These are phyloP conservation scores for Chrysaora quinquecirrha DNA, from an alignment of 30 jellyfish, hydroid and myxozoan species.

Conservation along the genomic window DNA sequence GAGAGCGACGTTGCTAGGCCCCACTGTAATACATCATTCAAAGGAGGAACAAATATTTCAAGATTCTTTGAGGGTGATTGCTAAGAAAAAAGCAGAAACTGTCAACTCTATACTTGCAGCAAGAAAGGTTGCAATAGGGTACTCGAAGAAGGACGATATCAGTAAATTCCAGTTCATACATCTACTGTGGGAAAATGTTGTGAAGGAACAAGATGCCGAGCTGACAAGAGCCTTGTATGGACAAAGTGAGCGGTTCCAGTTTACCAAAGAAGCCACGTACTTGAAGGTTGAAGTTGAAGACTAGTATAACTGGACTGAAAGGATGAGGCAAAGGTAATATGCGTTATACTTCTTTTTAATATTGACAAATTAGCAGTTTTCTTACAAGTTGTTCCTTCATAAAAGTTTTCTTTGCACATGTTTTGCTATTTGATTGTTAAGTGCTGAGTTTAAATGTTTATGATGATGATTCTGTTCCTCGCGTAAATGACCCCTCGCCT, in stretches of 20 bases:
- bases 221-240: conserved; percentile 12
- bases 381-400: too few species aligned
- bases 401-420: too few species aligned
- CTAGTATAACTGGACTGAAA: neutral
- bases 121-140: neutral
- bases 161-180: neutral
- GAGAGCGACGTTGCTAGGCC: neutral
- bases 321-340: neutral
- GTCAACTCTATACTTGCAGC: conserved; percentile 2
- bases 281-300: neutral
- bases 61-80: neutral
- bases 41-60: neutral
- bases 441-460: too few species aligned
- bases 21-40: neutral
- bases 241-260: neutral
- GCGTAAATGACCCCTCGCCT: too few species aligned
- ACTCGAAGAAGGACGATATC: conserved; percentile 2
- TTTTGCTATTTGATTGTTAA: too few species aligned
- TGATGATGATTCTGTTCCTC: too few species aligned
- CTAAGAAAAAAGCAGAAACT: conserved; percentile 4
- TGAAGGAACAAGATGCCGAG: neutral
- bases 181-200: neutral
- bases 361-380: too few species aligned
- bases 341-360: too few species aligned
- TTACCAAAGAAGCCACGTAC: neutral